Evolutionary conservation across 1,140 invertebrate genomes (phyloP), one percentile per base, ranked within the genome.

Genomic region (Drosophila trapezifrons): DNA sequence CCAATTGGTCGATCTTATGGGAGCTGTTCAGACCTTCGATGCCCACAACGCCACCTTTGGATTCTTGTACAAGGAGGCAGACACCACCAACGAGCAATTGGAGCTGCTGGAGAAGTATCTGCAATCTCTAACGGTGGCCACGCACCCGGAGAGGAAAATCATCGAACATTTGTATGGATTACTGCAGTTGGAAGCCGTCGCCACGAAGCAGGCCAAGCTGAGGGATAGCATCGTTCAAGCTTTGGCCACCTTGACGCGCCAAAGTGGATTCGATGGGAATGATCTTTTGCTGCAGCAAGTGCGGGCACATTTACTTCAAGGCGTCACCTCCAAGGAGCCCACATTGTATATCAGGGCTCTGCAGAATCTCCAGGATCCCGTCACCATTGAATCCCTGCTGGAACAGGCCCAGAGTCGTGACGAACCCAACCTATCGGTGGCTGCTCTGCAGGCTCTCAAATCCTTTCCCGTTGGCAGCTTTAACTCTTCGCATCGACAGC

Each of bases 61-160:
- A 49, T 87, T 93, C 37, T 92, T 96, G 1, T 93, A 94, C 55
- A 94, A 95, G 40, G 93, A 95, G 4, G 92, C 92, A 3, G 93
- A 94, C 2, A 73, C 69, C 3, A 90, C 94, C 62, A 76, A 93
- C 22, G 94, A 95, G 59, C 92, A 94, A 62, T 76, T 93, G 43
- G 95, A 96, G 56, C 90, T 94, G 15, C 93, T 94, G 5, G 96
- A 97, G 80, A 93, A 96, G 63, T 97, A 97, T 90, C 91, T 97
- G 1, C 95, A 96, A 93, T 94, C 94, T 0, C 78, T 96, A 13
- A 95, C 96, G 0, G 90, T 96, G 4, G 94, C 94, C 13, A 92
- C 93, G 8, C 93, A 94, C 76, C 95, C 95, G 4, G 92, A 93
- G 42, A 83, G 93, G 7, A 92, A 94, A 27, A 93, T 96, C 12